Conservation (phyloP, 2,888 invertebrate genomes). For the Drosophila maculinotata region DNA sequence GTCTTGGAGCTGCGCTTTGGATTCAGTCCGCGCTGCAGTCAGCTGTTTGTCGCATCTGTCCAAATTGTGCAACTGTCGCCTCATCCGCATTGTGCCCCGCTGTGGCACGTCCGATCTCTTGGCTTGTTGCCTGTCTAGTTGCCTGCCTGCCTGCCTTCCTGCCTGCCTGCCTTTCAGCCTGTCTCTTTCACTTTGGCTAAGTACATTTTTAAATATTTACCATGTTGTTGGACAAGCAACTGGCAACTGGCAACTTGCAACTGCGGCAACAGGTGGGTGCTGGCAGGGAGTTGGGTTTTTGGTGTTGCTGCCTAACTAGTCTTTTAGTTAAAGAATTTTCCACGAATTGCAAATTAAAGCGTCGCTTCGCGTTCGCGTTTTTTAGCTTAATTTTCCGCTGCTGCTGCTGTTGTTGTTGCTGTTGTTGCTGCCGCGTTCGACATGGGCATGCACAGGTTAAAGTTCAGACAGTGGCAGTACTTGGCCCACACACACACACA, state of each 20-base stretch:
- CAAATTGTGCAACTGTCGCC: constrained; percentile 72
- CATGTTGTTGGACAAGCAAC: constrained; percentile 65
- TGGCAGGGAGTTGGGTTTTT: not conserved
- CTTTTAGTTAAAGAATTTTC: constrained; percentile 73
- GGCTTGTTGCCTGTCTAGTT: constrained; percentile 25
- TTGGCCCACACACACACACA: constrained; percentile 12
- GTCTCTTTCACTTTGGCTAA: constrained; percentile 78
- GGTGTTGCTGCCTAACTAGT: constrained; percentile 53
- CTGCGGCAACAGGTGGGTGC: constrained; percentile 10
- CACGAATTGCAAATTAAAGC: constrained; percentile 83
- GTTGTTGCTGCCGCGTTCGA: too few relatives aligned
- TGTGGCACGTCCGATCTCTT: not conserved
- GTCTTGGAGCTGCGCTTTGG: constrained; percentile 16
- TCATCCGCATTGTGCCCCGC: constrained; percentile 53
- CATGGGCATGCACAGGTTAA: constrained; percentile 61
- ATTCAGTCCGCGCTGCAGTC: constrained; percentile 32
- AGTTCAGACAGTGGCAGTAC: constrained; percentile 71
- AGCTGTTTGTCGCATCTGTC: constrained; percentile 75
- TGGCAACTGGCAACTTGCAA: constrained; percentile 42
- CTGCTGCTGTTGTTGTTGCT: too few relatives aligned
- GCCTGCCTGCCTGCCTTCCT: constrained; percentile 19
- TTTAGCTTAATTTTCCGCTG: constrained; percentile 17
- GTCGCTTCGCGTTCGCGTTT: constrained; percentile 45
- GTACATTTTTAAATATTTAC: constrained; percentile 80
- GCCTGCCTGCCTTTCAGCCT: constrained; percentile 34